phyloP scores from a whole-genome alignment of 1,140 invertebrate species.

The Macrotrachela quadricornifera region DNA sequence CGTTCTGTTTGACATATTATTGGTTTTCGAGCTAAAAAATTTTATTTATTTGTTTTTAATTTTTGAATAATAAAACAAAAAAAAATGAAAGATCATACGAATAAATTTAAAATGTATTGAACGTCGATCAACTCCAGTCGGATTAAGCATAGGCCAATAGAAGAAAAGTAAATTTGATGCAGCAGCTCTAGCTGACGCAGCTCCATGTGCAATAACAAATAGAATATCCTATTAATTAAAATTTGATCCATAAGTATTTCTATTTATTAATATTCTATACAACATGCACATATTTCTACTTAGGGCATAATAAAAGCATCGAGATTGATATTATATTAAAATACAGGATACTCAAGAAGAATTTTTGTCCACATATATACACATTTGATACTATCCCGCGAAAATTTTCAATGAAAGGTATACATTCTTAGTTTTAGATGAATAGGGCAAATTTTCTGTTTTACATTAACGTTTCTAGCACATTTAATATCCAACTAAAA shows the following conservation, averaged over 20 bases:
- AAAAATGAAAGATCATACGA: not conserved
- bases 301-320: not conserved
- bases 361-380: too few species aligned
- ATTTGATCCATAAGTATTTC: not conserved
- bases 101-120: not conserved
- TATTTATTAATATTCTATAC: not conserved
- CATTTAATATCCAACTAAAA: too few species aligned
- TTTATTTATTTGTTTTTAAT: conserved; percentile 2
- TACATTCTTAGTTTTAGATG: too few species aligned
- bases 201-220: conserved; percentile 86
- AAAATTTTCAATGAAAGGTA: too few species aligned
- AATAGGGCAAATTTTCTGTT: too few species aligned
- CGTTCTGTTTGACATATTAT: conserved; percentile 53
- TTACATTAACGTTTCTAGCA: too few species aligned
- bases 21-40: conserved; percentile 30
- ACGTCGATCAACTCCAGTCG: conserved; percentile 54
- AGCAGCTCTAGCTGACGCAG: conserved; percentile 61
- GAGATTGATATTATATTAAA: conserved; percentile 2
- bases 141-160: conserved; percentile 96
- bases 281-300: not conserved
- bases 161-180: conserved; percentile 90
- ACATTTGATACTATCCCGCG: too few species aligned
- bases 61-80: not conserved
- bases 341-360: too few species aligned
- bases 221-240: conserved; percentile 52